Evolutionary conservation across 2,797 vertebrate species (phyloP), one percentile per base, ranked within the genome.

Genomic region (Onychomys leucogaster): DNA sequence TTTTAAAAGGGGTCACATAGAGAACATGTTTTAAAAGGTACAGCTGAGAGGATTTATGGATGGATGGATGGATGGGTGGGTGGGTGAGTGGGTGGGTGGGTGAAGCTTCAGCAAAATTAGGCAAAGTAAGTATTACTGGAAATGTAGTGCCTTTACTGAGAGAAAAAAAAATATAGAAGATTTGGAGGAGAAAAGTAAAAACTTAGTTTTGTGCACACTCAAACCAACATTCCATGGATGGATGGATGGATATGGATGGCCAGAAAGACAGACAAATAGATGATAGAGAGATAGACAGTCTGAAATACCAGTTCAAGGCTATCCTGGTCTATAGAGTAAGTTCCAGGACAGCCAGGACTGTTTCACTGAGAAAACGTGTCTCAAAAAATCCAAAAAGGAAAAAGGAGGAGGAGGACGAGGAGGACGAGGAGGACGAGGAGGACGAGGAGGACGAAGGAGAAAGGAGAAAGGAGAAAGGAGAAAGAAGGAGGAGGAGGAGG

Each of bases 181-280:
- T 43, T 89, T 83, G 52, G 46, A 95, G 13, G 8, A 84, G 41
- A 85, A 80, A 71, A 75, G 14, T 13, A 49, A 75, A 78, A 86
- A 49, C 57, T 93, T 94, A 49, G 19, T 57, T 95, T 32, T 89
- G 67, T 91, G 65, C 32, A 80, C 84, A 91, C 25, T 61, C 5
- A 71, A 75, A 87, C 6, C 37, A 73, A 52, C 13, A 52, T 52
- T 52, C 52, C 52, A 14, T 14, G 52, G 52, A 80, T 4, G 4
- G 77, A 37, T 13, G 10, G 46, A 11, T 2, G 2, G 76, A 34
- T 11, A 52, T 52, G 52, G 3, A 52, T 52, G 52, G 52, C 52
- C 52, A 80, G 43, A 57, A 3, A 88, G 52, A 76, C 7, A 55
- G 52, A 57, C 4, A 61, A 6, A 57, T 1, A 4, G 77, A n/a